phyloP scores from a whole-genome alignment of 2,888 invertebrate genomes.

The Acanthoscelides obtectus region DNA sequence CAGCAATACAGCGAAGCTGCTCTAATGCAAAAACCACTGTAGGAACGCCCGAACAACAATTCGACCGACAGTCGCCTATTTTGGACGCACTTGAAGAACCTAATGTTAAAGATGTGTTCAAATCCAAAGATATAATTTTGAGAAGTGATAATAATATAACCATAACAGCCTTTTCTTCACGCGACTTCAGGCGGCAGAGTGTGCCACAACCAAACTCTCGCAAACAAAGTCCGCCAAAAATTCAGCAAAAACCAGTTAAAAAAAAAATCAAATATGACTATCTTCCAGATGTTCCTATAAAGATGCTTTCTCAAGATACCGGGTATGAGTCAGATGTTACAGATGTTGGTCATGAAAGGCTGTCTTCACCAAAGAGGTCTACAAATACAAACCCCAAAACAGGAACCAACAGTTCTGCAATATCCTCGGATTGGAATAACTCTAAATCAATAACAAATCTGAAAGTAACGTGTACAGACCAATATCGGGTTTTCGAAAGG shows the following conservation, averaged over 20 bases:
- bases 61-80: background rate
- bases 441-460: background rate
- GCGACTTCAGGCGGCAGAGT: background rate
- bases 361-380: background rate
- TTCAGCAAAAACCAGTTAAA: background rate
- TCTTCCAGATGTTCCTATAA: background rate
- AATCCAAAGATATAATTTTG: background rate
- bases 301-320: slow-evolving; percentile 4
- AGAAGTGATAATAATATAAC: background rate
- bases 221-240: background rate
- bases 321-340: slow-evolving; percentile 1
- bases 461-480: background rate
- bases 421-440: background rate
- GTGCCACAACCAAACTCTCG: background rate
- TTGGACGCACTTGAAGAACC: background rate
- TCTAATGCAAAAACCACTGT: background rate
- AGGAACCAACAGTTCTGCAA: background rate
- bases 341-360: background rate
- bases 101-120: background rate
- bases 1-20: no score
- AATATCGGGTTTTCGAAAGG: background rate
- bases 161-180: background rate
- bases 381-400: background rate
- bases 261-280: background rate
- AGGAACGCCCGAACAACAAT: background rate